phyloP scores from a whole-genome alignment of 1,140 invertebrate species.

The Drosophila burlai region DNA sequence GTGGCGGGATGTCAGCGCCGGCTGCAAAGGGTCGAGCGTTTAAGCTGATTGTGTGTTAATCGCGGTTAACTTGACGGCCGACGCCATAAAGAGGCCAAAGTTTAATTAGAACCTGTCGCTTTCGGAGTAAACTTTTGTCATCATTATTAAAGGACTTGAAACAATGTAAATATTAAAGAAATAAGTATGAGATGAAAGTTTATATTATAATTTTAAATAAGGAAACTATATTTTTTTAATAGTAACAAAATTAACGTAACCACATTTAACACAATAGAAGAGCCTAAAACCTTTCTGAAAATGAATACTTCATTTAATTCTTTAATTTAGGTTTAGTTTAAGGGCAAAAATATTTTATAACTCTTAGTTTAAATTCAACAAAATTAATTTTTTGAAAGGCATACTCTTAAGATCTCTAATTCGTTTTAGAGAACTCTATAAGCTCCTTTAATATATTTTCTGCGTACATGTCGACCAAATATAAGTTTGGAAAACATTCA shows the following conservation, averaged over 20 bases:
- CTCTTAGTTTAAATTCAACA: background rate
- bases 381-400: background rate
- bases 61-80: constrained; percentile 48
- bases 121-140: constrained; percentile 20
- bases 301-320: no score
- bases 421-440: background rate
- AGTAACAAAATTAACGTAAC: background rate
- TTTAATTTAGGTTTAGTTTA: no score
- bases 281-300: no score
- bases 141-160: constrained; percentile 24
- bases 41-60: constrained; percentile 74
- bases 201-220: background rate
- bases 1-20: background rate
- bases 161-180: constrained; percentile 5
- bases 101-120: constrained; percentile 51
- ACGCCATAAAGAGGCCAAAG: constrained; percentile 35
- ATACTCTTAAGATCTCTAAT: background rate
- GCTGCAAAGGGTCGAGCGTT: constrained; percentile 51
- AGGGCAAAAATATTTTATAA: background rate
- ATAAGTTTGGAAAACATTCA: background rate
- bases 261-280: background rate
- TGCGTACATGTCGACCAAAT: background rate
- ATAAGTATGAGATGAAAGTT: background rate
- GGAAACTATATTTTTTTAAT: background rate
- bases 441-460: no score